Conservation (phyloP, 2,888 invertebrate species). For the Strigamia crassipes region DNA sequence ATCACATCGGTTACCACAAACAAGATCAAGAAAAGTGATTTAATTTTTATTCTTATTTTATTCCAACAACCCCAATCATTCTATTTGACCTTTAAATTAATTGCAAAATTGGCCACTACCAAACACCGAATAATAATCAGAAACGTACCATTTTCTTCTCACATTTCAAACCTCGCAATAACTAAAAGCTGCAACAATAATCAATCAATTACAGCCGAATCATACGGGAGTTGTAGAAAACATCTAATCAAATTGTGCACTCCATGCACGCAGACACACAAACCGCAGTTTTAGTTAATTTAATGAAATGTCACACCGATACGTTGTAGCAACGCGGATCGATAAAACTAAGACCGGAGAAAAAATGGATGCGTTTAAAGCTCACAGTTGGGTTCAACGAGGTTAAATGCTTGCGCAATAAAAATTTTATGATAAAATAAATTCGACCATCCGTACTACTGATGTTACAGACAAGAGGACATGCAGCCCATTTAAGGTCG, state of each 20-base stretch:
- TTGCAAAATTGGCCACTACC: too few relatives aligned
- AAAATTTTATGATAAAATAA: slow-evolving; percentile 21
- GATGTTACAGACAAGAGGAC: slow-evolving; percentile 15
- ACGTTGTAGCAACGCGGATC: slow-evolving; percentile 19
- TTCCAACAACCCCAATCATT: too few relatives aligned
- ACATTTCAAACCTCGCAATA: too few relatives aligned
- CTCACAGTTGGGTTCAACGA: not conserved
- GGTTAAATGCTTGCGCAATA: not conserved
- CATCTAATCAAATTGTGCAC: not conserved
- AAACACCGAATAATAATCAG: too few relatives aligned
- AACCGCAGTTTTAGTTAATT: slow-evolving; percentile 14
- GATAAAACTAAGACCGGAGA: slow-evolving; percentile 5
- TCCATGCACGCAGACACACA: not conserved
- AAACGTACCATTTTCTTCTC: too few relatives aligned
- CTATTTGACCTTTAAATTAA: too few relatives aligned
- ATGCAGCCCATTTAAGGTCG: slow-evolving; percentile 18
- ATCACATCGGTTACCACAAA: too few relatives aligned
- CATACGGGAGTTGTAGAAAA: not conserved
- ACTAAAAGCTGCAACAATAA: not conserved
- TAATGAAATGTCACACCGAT: slow-evolving; percentile 16
- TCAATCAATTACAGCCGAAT: not conserved
- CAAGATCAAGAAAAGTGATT: too few relatives aligned
- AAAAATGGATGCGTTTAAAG: slow-evolving; percentile 16
- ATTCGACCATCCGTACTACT: slow-evolving; percentile 17
- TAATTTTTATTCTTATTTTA: too few relatives aligned